Conservation (phyloP, 2,113 vertebrate genomes). For the Pseudorectes ferrugineus region DNA sequence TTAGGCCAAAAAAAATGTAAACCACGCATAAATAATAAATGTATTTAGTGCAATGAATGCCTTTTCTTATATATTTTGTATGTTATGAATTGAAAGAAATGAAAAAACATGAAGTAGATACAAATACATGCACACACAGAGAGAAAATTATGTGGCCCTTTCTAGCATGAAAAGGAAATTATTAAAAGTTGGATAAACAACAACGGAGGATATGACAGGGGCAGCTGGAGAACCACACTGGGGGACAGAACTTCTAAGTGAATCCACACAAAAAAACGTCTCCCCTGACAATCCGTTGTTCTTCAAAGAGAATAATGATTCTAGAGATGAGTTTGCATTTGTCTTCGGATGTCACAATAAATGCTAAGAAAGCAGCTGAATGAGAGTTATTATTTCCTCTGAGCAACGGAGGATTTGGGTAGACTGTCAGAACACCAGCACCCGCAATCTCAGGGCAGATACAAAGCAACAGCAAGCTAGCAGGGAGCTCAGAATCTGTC, state of each 20-base stretch:
- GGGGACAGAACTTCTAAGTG: conserved; percentile 64
- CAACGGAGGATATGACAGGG: conserved; percentile 46
- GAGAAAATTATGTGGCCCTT: conserved; percentile 52
- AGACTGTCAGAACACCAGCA: conserved; percentile 35
- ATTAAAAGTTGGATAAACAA: conserved; percentile 61
- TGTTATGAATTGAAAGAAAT: not conserved
- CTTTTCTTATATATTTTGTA: conserved; percentile 6
- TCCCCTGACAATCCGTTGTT: conserved; percentile 63
- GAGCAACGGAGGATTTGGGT: conserved; percentile 24
- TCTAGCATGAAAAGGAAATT: conserved; percentile 61
- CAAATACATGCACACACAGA: conserved; percentile 55
- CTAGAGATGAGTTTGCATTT: conserved; percentile 64
- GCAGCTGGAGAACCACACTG: conserved; percentile 62
- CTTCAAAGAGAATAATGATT: conserved; percentile 70
- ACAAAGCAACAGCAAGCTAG: not conserved
- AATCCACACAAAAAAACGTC: conserved; percentile 56
- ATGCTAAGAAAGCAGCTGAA: conserved; percentile 58
- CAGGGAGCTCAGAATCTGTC: conserved; percentile 8
- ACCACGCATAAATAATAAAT: not conserved
- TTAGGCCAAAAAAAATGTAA: not conserved
- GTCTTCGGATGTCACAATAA: conserved; percentile 55
- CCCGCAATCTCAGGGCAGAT: not conserved
- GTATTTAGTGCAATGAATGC: not conserved
- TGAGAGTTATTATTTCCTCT: conserved; percentile 56
- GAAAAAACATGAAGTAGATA: conserved; percentile 31